Evolutionary conservation across 64 coral and sea anemone genomes (phyloP), one percentile per base, ranked within the genome.

Genomic region (Pachyseris speciosa): DNA sequence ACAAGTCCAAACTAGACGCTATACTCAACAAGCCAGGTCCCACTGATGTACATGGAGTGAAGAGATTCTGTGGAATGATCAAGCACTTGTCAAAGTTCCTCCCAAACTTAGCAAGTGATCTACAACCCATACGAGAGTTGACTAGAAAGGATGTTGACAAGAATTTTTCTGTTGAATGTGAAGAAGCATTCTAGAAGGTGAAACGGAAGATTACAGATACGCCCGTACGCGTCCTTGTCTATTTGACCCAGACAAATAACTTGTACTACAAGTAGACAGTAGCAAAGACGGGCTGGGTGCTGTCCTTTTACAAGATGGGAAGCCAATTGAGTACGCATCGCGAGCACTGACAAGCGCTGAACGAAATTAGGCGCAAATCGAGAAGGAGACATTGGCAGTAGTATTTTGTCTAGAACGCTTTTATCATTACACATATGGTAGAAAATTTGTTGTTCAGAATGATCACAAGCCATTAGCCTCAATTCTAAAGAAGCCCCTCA

Each of bases 31-130:
- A 59, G 51, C 78, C 78, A 83, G 52, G 50, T 20, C 51, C 78
- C 51, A 61, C 52, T 51, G 51, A 83, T 36, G 78, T 60, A 37
- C 37, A 52, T 19, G 50, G 28, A 36, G 78, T 83, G 51, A 61
- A 83, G 59, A 0, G 78, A 83, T 83, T 83, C 48, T 83, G 53
- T 59, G 52, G 78, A 52, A 83, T 83, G 31, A 60, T 59, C 37
- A 29, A 83, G 31, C 22, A 83, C 31, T 83, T 83, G 16, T 16
- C 55, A 39, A 52, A 52, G 20, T 59, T 59, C 59, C 59, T 83
- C 25, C 60, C 60, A 64, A 64, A 64, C 27, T 1, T 64, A 8
- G 60, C 60, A 4, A 64, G n/a, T 64, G 60, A 64, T 32, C 11
- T 64, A 27, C 60, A 28, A 20, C 75, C 75, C 42, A 53, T 52